Base-by-base conservation (phyloP, 2,797 vertebrate species). In the Brotogeris chrysoptera region DNA sequence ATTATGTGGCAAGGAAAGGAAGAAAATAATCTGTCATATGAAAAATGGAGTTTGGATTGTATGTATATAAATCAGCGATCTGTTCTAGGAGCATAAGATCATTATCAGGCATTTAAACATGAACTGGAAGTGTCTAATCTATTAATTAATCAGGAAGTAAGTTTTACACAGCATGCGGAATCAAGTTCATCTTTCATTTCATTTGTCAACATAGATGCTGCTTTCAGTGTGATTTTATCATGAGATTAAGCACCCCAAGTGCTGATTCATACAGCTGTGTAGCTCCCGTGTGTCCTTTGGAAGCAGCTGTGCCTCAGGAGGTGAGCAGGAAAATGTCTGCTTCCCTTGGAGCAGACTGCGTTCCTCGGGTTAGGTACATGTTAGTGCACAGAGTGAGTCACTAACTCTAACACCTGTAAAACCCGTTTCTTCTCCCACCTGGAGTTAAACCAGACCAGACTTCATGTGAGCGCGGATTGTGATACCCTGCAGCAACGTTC, bases 21-120 rank as follows among this genome's bases (percentile, higher is more conserved):
- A 90, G 93, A 95, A 96, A 88, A 86, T 90, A 91, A 96, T 96
- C 81, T 92, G 95, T 92, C 92, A 95, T 53, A 82, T 93, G 95
- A 95, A 95, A 94, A 96, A 94, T 92, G 83, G 59, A 87, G 90
- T 83, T 91, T 78, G 71, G 76, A 57, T 83, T 81, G 64, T 86
- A 82, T 83, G 92, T 90, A 13, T 90, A 83, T 85, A 84, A 91
- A 81, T 86, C 59, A 80, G 69, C 27, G 55, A 79, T 94, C 91
- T 91, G 90, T 95, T 93, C 27, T 34, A 53, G 57, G 84, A 60
- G 44, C 7, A 1, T 55, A 38, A 93, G 91, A 95, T 96, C 89
- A 25, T 95, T 95, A 93, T 93, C 92, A 78, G 80, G 59, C 94
- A 53, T 73, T 95, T 94, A 92, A 90, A 87, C 93, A 72, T 52